Evolutionary conservation across 2,797 vertebrate species (phyloP).

Genomic region (Danio jaintianensis): DNA sequence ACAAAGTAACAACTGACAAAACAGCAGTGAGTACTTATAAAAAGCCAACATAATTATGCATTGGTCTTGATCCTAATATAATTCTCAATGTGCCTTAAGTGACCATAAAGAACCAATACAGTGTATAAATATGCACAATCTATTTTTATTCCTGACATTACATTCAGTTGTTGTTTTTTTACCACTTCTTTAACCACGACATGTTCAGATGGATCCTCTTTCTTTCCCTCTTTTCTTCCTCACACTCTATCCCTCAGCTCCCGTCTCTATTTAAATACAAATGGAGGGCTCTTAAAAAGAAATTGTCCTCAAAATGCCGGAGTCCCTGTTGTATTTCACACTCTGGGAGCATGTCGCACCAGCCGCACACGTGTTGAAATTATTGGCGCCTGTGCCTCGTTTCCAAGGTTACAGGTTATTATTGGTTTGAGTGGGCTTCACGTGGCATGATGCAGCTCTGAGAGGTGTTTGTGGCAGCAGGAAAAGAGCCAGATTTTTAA

Average conservation of each 20-base stretch:
- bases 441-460: constrained; percentile 45
- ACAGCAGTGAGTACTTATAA: too few species aligned
- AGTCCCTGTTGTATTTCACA: constrained; percentile 65
- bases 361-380: constrained; percentile 62
- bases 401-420: constrained; percentile 68
- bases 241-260: constrained; percentile 44
- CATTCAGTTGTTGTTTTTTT: constrained; percentile 8
- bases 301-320: constrained; percentile 62
- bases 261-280: constrained; percentile 63
- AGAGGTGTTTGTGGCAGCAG: constrained; percentile 43
- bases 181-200: constrained; percentile 37
- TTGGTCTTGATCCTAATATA: too few species aligned
- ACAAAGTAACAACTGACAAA: too few species aligned
- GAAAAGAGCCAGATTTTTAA: constrained; percentile 56
- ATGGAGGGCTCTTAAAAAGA: constrained; percentile 65
- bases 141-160: constrained; percentile 27
- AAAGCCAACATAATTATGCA: too few species aligned
- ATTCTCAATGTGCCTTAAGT: background rate
- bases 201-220: constrained; percentile 37
- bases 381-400: constrained; percentile 62
- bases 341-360: constrained; percentile 44
- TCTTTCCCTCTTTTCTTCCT: constrained; percentile 18
- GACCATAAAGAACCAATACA: constrained; percentile 50
- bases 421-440: constrained; percentile 60
- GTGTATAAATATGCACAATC: constrained; percentile 31